Conservation (phyloP, 2,888 invertebrate genomes). For the Callyntrura guangdongensis region DNA sequence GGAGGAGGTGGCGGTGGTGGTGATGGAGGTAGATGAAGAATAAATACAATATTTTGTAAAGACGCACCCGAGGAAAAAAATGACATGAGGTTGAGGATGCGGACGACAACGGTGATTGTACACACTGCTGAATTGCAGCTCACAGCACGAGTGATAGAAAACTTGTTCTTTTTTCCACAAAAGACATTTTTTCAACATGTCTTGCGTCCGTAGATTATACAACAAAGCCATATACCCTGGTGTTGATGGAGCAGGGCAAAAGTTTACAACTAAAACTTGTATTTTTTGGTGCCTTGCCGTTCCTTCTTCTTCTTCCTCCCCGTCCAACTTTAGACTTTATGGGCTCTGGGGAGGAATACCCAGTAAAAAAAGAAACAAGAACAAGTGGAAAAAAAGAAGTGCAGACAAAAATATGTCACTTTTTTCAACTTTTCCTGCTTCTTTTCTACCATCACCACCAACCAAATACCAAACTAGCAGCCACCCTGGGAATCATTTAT, state of each 20-base stretch:
- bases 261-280: constrained; percentile 57
- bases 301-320: constrained; percentile 5
- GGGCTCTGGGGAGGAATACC: constrained; percentile 71
- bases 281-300: background rate
- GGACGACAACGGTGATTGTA: constrained; percentile 55
- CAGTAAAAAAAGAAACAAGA: constrained; percentile 52
- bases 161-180: constrained; percentile 62
- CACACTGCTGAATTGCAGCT: constrained; percentile 10
- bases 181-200: constrained; percentile 43
- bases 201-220: background rate
- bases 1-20: background rate
- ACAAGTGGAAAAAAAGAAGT: constrained; percentile 64
- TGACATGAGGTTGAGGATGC: constrained; percentile 55
- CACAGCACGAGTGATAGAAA: constrained; percentile 72
- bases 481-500: constrained; percentile 75
- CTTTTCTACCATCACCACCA: constrained; percentile 20
- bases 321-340: constrained; percentile 50
- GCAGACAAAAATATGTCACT: constrained; percentile 76
- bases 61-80: constrained; percentile 45
- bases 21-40: background rate
- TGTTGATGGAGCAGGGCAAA: constrained; percentile 37
- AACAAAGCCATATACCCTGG: background rate
- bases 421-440: constrained; percentile 29
- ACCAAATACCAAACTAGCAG: constrained; percentile 20
- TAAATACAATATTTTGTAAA: constrained; percentile 42